Evolutionary conservation across 2,888 invertebrate genomes (phyloP), one percentile per base, ranked within the genome.

Genomic region (Elysia crispata): DNA sequence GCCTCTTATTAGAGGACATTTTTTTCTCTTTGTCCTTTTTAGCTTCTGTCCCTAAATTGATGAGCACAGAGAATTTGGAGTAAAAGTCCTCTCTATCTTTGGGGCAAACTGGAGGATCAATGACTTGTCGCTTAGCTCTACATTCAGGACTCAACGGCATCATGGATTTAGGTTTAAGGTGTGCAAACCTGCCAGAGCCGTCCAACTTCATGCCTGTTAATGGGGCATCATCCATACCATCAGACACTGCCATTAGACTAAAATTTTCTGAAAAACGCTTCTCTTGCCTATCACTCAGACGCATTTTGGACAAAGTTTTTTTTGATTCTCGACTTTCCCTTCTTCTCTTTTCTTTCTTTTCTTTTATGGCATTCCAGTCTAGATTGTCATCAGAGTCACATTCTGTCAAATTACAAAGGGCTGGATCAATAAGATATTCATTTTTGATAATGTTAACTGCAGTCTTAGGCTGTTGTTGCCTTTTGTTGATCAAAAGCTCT

Each of bases 1-100:
- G 92, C 77, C 89, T 82, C 31, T 86, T 86, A 62, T 85, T 86
- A 41, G 85, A 81, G 13, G 85, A 82, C 75, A 86, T 83, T 78
- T 86, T 86, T 66, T 83, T 82, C 70, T 90, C 90, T 80, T 89
- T 89, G 66, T 89, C 88, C 82, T 90, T 90, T 77, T 88, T 89
- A 0, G 91, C 92, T 50, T 89, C 85, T 75, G 91, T 92, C n/a
- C 93, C 93, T 87, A 96, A 94, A 87, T 95, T 95, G 87, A 96
- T 95, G 77, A 96, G 93, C 93, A 95, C 94, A 86, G 95, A 95
- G 92, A 96, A 95, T 0, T 95, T 95, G 89, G 95, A 86, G 73
- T 88, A 87, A 82, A 91, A 91, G 15, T 84, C 85, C 31, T 86
- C 80, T 76, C 91, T 83, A 11, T 90, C 90, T 77, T 83, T 80